These are phyloP conservation scores for Sarcoramphus papa DNA, from an alignment of 2,797 vertebrate species.

Conservation along the genomic window DNA sequence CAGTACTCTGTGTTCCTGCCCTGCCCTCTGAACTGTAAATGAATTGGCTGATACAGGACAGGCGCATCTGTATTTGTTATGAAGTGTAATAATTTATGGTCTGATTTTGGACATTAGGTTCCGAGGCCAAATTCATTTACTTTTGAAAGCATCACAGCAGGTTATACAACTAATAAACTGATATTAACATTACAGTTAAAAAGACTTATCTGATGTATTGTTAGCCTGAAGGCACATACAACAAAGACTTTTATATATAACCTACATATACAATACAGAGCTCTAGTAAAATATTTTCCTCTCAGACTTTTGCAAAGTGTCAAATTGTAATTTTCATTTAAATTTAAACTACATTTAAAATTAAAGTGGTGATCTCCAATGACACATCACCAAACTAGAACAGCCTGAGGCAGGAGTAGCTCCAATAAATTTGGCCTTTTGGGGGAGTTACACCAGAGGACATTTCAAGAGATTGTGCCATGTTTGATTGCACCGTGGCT, in stretches of 20 bases:
- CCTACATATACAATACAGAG: not conserved
- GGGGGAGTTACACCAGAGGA: constrained; percentile 12
- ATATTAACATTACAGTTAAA: not conserved
- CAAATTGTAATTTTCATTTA: constrained; percentile 31
- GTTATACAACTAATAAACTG: constrained; percentile 13
- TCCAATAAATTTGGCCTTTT: constrained; percentile 49
- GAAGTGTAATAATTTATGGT: not conserved
- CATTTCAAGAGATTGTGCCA: not conserved
- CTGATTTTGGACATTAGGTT: not conserved
- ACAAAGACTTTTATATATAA: not conserved
- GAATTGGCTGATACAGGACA: not conserved
- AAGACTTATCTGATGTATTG: not conserved
- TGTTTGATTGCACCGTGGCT: not conserved
- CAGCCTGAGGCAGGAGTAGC: constrained; percentile 27
- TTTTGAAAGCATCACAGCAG: not conserved
- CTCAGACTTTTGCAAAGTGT: not conserved
- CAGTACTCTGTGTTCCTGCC: not conserved
- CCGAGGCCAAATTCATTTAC: not conserved
- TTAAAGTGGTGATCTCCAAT: constrained; percentile 15
- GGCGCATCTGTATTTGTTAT: not conserved
- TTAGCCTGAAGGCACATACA: not conserved
- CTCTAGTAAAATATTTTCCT: constrained; percentile 10
- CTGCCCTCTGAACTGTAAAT: not conserved
- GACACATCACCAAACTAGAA: not conserved
- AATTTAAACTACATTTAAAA: constrained; percentile 50